These are phyloP conservation scores for Patella ulyssiponensis DNA, from an alignment of 2,888 invertebrate genomes.

Conservation along the genomic window DNA sequence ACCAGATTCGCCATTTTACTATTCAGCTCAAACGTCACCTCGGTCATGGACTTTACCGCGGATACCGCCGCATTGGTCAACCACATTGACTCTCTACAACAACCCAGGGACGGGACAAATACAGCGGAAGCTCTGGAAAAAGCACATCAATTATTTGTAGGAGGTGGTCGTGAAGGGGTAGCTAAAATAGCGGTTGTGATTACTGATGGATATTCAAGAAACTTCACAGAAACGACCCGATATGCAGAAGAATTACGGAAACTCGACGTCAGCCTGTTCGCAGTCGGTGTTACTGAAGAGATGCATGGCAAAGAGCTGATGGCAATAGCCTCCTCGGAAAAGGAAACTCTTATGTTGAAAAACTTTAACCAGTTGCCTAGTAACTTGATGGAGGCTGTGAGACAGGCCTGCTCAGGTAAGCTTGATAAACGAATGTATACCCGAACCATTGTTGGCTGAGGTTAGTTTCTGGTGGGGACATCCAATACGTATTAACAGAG, in stretches of 20 bases:
- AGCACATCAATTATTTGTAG: conserved; percentile 42
- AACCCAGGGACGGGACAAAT: conserved; percentile 42
- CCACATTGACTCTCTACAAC: conserved; percentile 31
- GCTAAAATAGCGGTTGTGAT: conserved; percentile 70
- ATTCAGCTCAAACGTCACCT: conserved; percentile 41
- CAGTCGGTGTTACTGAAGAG: conserved; percentile 68
- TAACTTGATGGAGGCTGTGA: background rate
- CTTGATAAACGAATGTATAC: too few species aligned
- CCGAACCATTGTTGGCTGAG: too few species aligned
- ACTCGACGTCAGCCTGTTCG: conserved; percentile 67
- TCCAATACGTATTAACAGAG: too few species aligned
- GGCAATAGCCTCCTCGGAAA: conserved; percentile 44
- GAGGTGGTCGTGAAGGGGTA: conserved; percentile 46
- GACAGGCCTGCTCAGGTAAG: background rate
- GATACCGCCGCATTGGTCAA: conserved; percentile 29
- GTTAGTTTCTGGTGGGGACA: too few species aligned
- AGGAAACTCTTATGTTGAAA: conserved; percentile 43
- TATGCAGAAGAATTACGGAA: conserved; percentile 65
- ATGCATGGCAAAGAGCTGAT: conserved; percentile 64
- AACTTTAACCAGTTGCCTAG: conserved; percentile 24
- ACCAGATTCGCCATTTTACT: conserved; percentile 43
- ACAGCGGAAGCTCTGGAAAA: conserved; percentile 44
- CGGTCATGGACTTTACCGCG: conserved; percentile 37
- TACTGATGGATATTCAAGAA: conserved; percentile 70
- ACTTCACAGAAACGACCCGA: conserved; percentile 57